Evolutionary conservation across 2,113 vertebrate genomes (phyloP).

Genomic region (Nycticryphes semicollaris): DNA sequence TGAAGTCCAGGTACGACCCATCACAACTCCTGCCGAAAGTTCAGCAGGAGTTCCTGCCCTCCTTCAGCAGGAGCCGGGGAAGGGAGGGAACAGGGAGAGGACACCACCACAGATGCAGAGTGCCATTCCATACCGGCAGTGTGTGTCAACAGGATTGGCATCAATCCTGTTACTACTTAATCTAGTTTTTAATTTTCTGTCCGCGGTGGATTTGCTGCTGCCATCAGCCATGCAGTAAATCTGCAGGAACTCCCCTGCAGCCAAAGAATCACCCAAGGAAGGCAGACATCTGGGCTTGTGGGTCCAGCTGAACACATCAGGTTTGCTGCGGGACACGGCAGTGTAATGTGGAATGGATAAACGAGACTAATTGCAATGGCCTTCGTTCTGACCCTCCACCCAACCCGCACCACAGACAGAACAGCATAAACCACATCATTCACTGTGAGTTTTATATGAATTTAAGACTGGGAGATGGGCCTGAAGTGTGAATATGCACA

Average conservation of each 20-base stretch:
- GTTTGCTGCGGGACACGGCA: background rate
- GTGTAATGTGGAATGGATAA: background rate
- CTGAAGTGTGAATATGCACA: background rate
- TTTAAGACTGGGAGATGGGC: background rate
- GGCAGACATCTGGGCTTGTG: background rate
- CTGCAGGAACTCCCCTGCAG: background rate
- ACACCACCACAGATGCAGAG: background rate
- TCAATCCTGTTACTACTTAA: background rate
- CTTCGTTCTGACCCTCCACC: background rate
- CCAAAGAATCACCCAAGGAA: background rate
- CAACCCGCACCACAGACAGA: background rate
- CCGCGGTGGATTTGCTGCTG: background rate
- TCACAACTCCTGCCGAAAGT: background rate
- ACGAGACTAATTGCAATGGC: background rate
- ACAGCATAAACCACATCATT: too few species aligned
- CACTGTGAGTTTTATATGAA: rapidly evolving
- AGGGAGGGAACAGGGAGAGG: background rate
- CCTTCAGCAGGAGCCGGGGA: background rate
- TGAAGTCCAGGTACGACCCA: background rate
- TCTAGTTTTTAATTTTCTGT: background rate
- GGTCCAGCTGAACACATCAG: background rate
- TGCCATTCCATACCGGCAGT: background rate
- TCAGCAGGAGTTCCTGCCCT: background rate
- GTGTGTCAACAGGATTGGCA: background rate
- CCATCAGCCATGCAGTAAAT: background rate